A percentile compares a stretch with the other conserved stretches of the same genome.
Conservation (phyloP, 2,113 vertebrate species). For the Oncorhynchus mykiss region DNA sequence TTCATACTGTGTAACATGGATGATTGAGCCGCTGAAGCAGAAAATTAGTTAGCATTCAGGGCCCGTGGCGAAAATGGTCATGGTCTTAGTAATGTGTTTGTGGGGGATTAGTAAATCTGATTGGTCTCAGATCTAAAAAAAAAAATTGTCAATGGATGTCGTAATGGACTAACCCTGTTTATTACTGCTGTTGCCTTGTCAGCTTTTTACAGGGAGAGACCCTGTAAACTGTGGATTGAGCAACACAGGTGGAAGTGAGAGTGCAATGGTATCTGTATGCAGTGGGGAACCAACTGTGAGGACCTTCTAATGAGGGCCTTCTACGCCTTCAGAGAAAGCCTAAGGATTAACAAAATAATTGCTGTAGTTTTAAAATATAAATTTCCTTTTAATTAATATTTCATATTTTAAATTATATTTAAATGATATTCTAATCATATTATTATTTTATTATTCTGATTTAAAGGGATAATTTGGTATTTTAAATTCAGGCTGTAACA, state of each 20-base stretch:
- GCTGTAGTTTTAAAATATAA: too few species aligned
- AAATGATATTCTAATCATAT: too few species aligned
- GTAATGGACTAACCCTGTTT: constrained; percentile 1
- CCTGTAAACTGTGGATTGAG: not conserved
- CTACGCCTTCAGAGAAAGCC: too few species aligned
- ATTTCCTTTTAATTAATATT: too few species aligned
- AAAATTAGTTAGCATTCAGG: constrained; percentile 49
- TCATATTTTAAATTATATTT: too few species aligned
- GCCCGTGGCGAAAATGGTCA: constrained; percentile 30
- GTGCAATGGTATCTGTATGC: not conserved
- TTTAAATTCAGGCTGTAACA: too few species aligned
- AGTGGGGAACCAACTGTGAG: not conserved
- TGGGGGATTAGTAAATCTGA: constrained; percentile 53
- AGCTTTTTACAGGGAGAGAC: not conserved
- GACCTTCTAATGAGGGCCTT: too few species aligned
- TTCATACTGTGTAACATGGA: constrained; percentile 53
- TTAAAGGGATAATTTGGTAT: too few species aligned
- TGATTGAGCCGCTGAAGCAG: constrained; percentile 44
- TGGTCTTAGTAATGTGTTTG: constrained; percentile 47
- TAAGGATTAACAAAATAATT: too few species aligned
- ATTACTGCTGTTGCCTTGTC: not conserved
- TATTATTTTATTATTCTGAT: too few species aligned
- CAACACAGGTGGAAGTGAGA: constrained; percentile 2
- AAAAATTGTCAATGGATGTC: constrained; percentile 18
- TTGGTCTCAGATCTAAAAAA: constrained; percentile 51